These are phyloP conservation scores for Colletes latitarsis DNA, from an alignment of 1,140 invertebrate species.

Conservation along the genomic window DNA sequence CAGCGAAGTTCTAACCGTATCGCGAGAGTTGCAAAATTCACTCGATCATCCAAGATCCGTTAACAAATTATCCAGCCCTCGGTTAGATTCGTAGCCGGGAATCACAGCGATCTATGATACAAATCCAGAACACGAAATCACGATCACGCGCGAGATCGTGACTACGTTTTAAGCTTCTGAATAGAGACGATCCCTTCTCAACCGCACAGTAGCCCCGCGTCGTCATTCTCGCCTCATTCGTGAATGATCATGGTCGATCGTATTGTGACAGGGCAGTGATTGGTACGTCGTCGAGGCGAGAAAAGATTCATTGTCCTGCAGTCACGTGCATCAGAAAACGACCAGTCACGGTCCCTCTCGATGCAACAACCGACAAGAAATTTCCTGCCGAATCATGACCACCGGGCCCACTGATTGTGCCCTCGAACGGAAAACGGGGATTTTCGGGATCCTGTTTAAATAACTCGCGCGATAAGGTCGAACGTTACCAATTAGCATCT, in stretches of 20 bases:
- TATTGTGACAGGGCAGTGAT: constrained; percentile 67
- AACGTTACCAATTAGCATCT: neutral
- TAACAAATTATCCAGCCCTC: constrained; percentile 3
- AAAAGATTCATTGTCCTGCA: constrained; percentile 62
- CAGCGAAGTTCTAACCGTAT: too few relatives aligned
- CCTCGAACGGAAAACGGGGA: neutral
- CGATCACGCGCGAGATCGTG: constrained; percentile 67
- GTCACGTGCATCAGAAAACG: constrained; percentile 67
- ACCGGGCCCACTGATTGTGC: constrained; percentile 17
- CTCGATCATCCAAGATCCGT: neutral
- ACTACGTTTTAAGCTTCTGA: constrained; percentile 56
- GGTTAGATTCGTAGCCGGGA: neutral
- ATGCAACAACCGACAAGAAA: constrained; percentile 55
- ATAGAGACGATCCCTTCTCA: constrained; percentile 55
- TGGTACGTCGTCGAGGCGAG: constrained; percentile 66
- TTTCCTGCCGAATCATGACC: constrained; percentile 65
- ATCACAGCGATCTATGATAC: neutral
- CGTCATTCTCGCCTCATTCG: constrained; percentile 60
- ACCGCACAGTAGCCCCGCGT: constrained; percentile 59
- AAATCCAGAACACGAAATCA: constrained; percentile 56
- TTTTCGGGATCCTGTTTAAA: neutral
- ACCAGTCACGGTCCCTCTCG: constrained; percentile 63
- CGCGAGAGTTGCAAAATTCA: neutral
- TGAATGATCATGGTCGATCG: constrained; percentile 68
- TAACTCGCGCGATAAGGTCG: neutral